A percentile compares a stretch with the other conserved stretches of the same genome.
Evolutionary conservation across 2,113 vertebrate genomes (phyloP).

Genomic region (Platanista minor): DNA sequence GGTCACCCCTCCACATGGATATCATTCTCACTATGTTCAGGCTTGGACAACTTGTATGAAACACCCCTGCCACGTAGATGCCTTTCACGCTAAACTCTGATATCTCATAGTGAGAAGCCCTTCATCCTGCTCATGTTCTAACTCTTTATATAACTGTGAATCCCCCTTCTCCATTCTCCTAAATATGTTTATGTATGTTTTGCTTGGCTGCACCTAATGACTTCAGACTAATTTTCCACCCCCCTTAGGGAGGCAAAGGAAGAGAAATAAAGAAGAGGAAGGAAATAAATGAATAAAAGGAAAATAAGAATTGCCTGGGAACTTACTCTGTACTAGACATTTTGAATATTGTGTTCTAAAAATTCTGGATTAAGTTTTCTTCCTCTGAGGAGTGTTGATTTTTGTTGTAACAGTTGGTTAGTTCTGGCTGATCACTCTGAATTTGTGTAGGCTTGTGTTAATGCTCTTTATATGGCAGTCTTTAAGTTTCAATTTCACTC

Average conservation of each 20-base stretch:
- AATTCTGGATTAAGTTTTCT: neutral
- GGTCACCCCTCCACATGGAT: neutral
- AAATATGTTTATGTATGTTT: neutral
- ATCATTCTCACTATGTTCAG: neutral
- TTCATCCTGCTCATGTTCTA: neutral
- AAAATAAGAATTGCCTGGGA: neutral
- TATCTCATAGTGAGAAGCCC: neutral
- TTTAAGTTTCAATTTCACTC: neutral
- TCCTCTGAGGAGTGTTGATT: neutral
- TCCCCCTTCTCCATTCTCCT: neutral
- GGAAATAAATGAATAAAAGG: neutral
- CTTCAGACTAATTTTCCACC: neutral
- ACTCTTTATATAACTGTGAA: neutral
- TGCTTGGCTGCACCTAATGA: neutral
- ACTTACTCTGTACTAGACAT: neutral
- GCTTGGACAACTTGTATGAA: neutral
- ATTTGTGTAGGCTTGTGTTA: neutral
- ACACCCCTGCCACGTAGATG: neutral
- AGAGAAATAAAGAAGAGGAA: neutral
- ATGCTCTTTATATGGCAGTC: neutral
- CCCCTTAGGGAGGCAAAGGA: neutral
- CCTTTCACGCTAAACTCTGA: neutral
- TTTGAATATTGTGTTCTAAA: neutral
- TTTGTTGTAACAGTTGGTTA: neutral
- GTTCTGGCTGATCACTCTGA: neutral